phyloP scores from a whole-genome alignment of 1,140 invertebrate genomes.

The Bombus sibiricus region DNA sequence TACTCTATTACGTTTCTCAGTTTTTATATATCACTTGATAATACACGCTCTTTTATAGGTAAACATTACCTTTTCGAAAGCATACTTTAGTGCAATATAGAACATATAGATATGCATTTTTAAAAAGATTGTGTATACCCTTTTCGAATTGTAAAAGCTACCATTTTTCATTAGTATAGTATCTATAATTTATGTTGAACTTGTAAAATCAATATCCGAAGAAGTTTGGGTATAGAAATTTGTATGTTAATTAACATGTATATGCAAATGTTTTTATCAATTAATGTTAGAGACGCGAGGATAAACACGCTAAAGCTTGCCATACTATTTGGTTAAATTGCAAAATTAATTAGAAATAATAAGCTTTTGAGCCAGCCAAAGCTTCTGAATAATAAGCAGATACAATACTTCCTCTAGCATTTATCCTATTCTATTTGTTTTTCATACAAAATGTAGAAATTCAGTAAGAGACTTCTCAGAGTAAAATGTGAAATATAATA shows the following conservation, averaged over 20 bases:
- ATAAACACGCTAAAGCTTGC: conserved; percentile 70
- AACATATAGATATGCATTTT: neutral
- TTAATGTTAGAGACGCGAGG: conserved; percentile 63
- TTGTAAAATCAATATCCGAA: conserved; percentile 15
- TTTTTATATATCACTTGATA: conserved; percentile 8
- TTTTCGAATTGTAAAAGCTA: neutral
- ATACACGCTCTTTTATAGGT: neutral
- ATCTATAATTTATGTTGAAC: conserved; percentile 20
- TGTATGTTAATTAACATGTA: conserved; percentile 49
- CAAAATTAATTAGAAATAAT: conserved; percentile 73
- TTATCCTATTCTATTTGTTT: neutral
- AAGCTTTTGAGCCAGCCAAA: conserved; percentile 74
- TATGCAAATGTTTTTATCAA: conserved; percentile 59
- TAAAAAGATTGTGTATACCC: neutral
- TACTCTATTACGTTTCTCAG: conserved; percentile 36
- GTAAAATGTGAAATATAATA: conserved; percentile 23
- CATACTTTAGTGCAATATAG: neutral
- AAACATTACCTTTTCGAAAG: neutral
- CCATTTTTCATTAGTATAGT: conserved; percentile 10
- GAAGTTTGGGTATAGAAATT: conserved; percentile 46
- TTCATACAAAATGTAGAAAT: neutral
- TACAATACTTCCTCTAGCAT: conserved; percentile 31
- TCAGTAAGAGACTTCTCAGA: neutral
- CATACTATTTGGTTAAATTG: conserved; percentile 71
- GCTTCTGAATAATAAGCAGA: conserved; percentile 67